phyloP scores from a whole-genome alignment of 2,113 vertebrate species.

The Raja brachyura region DNA sequence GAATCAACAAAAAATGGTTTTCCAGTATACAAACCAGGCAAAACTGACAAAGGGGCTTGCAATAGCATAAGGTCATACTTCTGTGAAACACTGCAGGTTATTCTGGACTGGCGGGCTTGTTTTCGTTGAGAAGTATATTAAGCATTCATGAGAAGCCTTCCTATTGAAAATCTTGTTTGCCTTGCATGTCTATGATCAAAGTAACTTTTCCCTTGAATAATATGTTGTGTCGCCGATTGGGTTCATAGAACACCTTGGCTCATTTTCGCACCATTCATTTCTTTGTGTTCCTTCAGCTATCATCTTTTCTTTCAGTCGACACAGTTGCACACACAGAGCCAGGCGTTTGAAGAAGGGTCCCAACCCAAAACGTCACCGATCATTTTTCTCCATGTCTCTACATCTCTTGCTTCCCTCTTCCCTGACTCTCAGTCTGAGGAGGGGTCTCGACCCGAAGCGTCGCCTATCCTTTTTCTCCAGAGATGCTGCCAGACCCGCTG shows the following conservation, averaged over 20 bases:
- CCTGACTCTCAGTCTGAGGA: no score
- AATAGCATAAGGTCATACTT: neutral
- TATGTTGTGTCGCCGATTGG: neutral
- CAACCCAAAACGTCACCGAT: no score
- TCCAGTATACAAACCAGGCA: neutral
- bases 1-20: neutral
- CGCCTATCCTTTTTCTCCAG: no score
- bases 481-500: no score
- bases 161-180: slow-evolving; percentile 26
- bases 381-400: no score
- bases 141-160: slow-evolving; percentile 23
- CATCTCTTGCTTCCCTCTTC: no score
- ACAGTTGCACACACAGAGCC: neutral
- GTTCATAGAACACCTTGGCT: neutral
- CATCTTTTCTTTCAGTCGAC: neutral
- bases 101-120: neutral
- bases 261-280: neutral
- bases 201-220: slow-evolving; percentile 15
- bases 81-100: slow-evolving; percentile 14
- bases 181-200: slow-evolving; percentile 2
- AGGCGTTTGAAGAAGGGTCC: no score
- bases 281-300: neutral
- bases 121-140: slow-evolving; percentile 17
- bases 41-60: slow-evolving; percentile 2
- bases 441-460: no score